phyloP scores from a whole-genome alignment of 2,888 invertebrate species.

The Drosophila eohydei region DNA sequence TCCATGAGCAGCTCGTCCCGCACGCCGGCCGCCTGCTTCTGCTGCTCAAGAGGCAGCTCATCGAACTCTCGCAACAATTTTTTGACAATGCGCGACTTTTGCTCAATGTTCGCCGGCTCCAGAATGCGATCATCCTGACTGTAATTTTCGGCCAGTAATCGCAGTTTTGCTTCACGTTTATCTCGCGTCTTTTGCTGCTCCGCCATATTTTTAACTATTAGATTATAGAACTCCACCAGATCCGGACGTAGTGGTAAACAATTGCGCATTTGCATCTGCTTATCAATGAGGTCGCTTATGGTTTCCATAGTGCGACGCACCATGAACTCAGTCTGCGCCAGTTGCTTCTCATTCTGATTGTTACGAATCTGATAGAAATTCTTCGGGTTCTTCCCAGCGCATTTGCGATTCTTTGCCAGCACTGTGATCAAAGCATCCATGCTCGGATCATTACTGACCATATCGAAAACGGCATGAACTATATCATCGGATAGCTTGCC shows the following conservation, averaged over 20 bases:
- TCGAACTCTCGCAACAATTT: conserved; percentile 82
- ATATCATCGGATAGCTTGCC: conserved; percentile 78
- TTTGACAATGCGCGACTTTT: conserved; percentile 79
- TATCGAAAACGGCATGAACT: conserved; percentile 74
- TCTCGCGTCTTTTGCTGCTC: conserved; percentile 70
- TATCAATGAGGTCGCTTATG: conserved; percentile 82
- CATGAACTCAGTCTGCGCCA: conserved; percentile 76
- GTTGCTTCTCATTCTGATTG: conserved; percentile 53
- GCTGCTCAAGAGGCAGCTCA: conserved; percentile 75
- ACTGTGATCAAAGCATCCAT: conserved; percentile 71
- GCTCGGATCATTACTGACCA: conserved; percentile 71
- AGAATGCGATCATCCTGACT: conserved; percentile 53
- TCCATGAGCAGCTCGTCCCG: conserved; percentile 77
- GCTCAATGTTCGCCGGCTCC: conserved; percentile 64
- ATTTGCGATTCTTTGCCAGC: conserved; percentile 69
- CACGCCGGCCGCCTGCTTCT: conserved; percentile 58
- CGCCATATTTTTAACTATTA: conserved; percentile 66
- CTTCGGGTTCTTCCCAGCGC: conserved; percentile 18
- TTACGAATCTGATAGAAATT: conserved; percentile 67
- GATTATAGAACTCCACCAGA: conserved; percentile 79
- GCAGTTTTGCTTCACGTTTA: conserved; percentile 63
- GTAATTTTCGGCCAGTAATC: conserved; percentile 39
- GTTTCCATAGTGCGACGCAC: conserved; percentile 75
- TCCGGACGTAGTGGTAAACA: conserved; percentile 81
- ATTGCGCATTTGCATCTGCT: conserved; percentile 73